Conservation (phyloP, 2,888 invertebrate genomes). For the Exephanes ischioxanthus region DNA sequence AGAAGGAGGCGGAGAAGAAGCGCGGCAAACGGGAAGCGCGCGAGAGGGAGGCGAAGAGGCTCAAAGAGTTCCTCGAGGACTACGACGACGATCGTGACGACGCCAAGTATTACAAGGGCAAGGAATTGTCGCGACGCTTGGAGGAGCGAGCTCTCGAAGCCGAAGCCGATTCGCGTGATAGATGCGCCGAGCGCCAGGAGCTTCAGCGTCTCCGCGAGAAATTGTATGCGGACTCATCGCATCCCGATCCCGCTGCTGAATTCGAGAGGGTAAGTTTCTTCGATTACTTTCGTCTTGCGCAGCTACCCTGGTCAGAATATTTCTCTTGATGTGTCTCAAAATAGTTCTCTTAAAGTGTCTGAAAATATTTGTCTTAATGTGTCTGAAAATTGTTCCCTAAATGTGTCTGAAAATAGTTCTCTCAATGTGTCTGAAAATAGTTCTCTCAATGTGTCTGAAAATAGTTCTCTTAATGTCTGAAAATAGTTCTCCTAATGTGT, state of each 20-base stretch:
- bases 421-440: too few species aligned
- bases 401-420: too few species aligned
- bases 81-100: conserved; percentile 99
- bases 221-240: conserved; percentile 89
- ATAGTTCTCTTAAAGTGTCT: too few species aligned
- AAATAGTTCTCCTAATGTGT: background rate
- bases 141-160: conserved; percentile 97
- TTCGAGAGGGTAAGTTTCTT: conserved; percentile 87
- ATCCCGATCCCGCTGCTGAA: conserved; percentile 88
- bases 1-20: conserved; percentile 94
- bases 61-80: conserved; percentile 99
- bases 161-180: conserved; percentile 95
- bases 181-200: conserved; percentile 90
- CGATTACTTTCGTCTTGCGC: background rate
- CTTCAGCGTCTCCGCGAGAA: conserved; percentile 89
- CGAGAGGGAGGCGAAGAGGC: conserved; percentile 95
- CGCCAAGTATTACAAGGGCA: conserved; percentile 97
- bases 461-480: too few species aligned
- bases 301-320: background rate
- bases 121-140: conserved; percentile 95
- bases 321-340: too few species aligned
- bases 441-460: too few species aligned
- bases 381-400: background rate
- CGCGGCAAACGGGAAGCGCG: conserved; percentile 94
- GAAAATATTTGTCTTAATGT: background rate